Base-by-base conservation (phyloP, 2,113 vertebrate species). In the Sander vitreus region DNA sequence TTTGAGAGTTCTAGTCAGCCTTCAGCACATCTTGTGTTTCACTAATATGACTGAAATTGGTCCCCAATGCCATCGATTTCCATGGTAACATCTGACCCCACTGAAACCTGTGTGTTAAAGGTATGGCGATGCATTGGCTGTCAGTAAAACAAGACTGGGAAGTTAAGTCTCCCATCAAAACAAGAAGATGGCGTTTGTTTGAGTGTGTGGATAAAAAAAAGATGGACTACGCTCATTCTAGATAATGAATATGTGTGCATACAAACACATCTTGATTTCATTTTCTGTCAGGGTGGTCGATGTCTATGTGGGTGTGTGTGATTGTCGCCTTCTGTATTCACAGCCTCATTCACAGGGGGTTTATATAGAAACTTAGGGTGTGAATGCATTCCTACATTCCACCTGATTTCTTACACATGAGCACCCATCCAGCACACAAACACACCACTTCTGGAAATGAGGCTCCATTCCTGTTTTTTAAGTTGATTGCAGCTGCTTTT, bases 361-460 rank as follows among this genome's bases (percentile, higher is more conserved):
- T 92, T 92, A 89, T 91, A 91, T 87, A 93, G 87, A 88, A 84
- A 85, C 62, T 53, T 25, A 43, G 83, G 71, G 74, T 80, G 76
- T 89, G 88, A 93, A 88, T 88, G 88, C 92, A 90, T 94, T 93
- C 92, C 92, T 47, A 23, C 86, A 91, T 93, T 89, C 92, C 92
- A 80, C 81, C 36, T n/a, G 1, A 70, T 91, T 80, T 89, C 67
- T 76, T 59, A 88, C 68, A 80, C 91, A 73, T 89, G 91, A 87
- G 59, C 83, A 78, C 57, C 73, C 90, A 48, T 72, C 62, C 71
- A 36, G 6, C 73, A 65, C 76, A 45, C 78, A 84, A 66, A 80
- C 64, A 55, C 73, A 48, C 73, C 1, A 19, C 27, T 33, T 19
- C 27, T 18, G 18, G 11, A 80, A 79, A 59, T 51, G 76, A 71